Base-by-base conservation (phyloP, 2,113 vertebrate species). In the Aplodontia rufa region DNA sequence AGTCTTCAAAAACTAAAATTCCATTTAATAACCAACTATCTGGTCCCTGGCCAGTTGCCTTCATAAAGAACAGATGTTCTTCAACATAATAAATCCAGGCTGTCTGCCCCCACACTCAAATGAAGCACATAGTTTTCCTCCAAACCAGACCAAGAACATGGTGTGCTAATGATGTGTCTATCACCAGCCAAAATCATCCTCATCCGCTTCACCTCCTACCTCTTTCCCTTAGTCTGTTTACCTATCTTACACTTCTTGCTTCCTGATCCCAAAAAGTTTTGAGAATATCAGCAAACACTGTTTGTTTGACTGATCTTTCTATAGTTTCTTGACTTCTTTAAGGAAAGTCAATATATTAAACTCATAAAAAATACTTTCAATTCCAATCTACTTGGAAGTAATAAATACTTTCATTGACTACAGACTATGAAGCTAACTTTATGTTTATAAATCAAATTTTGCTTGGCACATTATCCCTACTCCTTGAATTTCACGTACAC, bases 401-500 rank as follows among this genome's bases (percentile, higher is more conserved):
- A 94, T 89, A 96, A 97, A 96, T 93, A 96, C 55, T 75, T 96
- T 83, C 2, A 0, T 40, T 95, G 49, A 88, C 82, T 80, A 45
- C 68, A 84, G 81, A 95, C 92, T 89, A 93, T 97, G 97, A 97
- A 96, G 93, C 90, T 80, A 68, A 79, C 96, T 96, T 89, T 47
- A 85, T 97, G 66, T 93, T 97, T 97, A 97, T 97, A 98, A 98
- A 98, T 97, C 87, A 47, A 96, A 97, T 97, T 98, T 97, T 98
- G 97, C 93, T 98, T 98, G 98, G 98, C 98, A 97, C 97, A 98
- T 97, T 97, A 97, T 96, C 98, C 98, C 95, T 97, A 98, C 96
- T 98, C 98, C 98, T 98, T 97, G 95, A 98, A 98, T 98, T 99
- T 98, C 97, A 96, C 91, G 90, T 97, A 97, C 96, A 97, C 97